Evolutionary conservation across 1,140 invertebrate genomes (phyloP).

Genomic region (Homalodisca vitripennis): DNA sequence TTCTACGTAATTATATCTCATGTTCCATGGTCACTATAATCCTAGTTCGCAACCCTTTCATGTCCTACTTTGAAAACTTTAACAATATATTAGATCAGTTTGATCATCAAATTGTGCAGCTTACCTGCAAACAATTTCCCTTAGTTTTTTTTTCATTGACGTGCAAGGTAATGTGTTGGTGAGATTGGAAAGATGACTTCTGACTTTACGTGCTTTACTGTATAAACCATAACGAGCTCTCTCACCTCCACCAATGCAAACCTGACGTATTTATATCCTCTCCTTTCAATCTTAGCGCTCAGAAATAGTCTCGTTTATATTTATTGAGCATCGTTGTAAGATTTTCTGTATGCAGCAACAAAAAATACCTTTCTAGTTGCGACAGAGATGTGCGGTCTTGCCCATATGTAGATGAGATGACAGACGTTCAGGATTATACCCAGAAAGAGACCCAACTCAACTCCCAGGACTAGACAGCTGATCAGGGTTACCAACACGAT

Average conservation of each 20-base stretch:
- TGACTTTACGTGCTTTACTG: not conserved
- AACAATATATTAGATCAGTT: too few relatives aligned
- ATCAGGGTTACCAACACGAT: constrained; percentile 59
- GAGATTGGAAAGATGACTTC: not conserved
- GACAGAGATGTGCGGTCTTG: constrained; percentile 49
- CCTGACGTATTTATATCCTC: not conserved
- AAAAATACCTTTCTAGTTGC: constrained; percentile 49
- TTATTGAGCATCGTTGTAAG: not conserved
- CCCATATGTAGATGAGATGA: constrained; percentile 58
- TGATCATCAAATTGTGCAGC: too few relatives aligned
- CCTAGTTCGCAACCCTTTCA: too few relatives aligned
- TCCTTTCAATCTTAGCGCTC: not conserved
- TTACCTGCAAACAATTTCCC: too few relatives aligned
- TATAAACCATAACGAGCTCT: not conserved
- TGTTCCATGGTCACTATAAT: too few relatives aligned
- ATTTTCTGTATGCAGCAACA: constrained; percentile 18
- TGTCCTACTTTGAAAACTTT: too few relatives aligned
- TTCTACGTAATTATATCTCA: too few relatives aligned
- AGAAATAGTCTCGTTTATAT: not conserved
- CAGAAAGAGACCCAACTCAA: constrained; percentile 67
- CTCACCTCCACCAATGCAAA: not conserved
- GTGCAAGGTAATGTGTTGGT: not conserved
- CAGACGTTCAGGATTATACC: constrained; percentile 60
- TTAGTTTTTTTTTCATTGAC: too few relatives aligned
- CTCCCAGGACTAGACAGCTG: constrained; percentile 55